Conservation (phyloP, 2,797 vertebrate species). For the Peromyscus attwateri region DNA sequence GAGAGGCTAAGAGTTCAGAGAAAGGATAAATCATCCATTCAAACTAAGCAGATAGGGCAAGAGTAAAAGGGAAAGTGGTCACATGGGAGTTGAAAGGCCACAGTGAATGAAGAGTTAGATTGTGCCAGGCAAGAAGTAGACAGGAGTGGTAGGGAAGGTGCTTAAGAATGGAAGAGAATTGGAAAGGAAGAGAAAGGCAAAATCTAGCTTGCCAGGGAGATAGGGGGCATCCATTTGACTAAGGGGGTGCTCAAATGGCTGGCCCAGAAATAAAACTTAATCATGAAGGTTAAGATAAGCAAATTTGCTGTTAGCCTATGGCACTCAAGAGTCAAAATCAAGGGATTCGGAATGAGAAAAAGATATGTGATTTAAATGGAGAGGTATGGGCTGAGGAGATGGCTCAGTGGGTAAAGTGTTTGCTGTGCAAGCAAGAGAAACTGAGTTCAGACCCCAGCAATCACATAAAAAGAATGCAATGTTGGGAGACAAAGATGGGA, state of each 20-base stretch:
- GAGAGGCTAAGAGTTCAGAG: neutral
- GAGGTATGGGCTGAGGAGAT: neutral
- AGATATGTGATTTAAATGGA: slow-evolving; percentile 26
- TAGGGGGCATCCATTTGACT: neutral
- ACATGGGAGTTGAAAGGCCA: neutral
- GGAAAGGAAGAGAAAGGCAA: neutral
- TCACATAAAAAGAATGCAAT: neutral
- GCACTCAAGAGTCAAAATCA: neutral
- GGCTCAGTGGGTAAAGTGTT: neutral
- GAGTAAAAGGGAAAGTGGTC: neutral
- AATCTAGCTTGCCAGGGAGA: neutral
- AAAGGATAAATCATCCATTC: neutral
- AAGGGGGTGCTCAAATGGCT: neutral
- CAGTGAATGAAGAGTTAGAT: neutral
- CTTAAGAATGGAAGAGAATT: neutral
- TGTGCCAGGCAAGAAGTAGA: neutral
- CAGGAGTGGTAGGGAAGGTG: neutral
- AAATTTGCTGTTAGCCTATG: slow-evolving; percentile 1
- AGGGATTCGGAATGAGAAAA: slow-evolving; percentile 21
- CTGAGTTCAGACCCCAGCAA: neutral
- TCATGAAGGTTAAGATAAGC: neutral
- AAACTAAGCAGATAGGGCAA: neutral
- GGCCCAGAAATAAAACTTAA: neutral
- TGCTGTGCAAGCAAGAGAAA: neutral
- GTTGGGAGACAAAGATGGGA: neutral